A percentile compares a stretch with the other conserved stretches of the same genome.
These are phyloP conservation scores for Accipiter cooperii DNA, from an alignment of 2,113 vertebrate species.

Conservation along the genomic window DNA sequence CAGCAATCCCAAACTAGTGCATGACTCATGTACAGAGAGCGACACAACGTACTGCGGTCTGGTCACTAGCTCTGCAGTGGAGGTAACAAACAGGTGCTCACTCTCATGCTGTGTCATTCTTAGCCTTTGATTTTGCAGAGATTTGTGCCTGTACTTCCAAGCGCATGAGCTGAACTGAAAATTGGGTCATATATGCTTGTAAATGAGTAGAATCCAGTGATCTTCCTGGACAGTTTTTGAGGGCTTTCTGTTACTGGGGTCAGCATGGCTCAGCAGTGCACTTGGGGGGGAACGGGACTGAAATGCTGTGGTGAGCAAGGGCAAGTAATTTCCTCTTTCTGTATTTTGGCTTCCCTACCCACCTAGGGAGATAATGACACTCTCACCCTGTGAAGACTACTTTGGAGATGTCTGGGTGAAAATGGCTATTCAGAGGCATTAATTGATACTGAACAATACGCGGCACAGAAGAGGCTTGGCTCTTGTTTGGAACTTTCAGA, in stretches of 20 bases:
- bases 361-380: background rate
- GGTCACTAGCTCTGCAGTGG: background rate
- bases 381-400: background rate
- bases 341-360: background rate
- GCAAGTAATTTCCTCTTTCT: background rate
- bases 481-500: background rate
- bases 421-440: background rate
- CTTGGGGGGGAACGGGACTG: accelerated
- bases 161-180: accelerated
- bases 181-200: accelerated
- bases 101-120: background rate
- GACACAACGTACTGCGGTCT: accelerated
- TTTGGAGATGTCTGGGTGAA: background rate
- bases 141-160: background rate
- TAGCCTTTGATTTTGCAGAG: background rate
- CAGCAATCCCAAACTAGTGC: accelerated
- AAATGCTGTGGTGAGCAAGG: background rate
- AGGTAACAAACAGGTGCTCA: accelerated
- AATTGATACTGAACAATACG: accelerated
- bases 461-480: background rate
- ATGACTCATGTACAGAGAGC: accelerated
- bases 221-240: background rate
- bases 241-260: background rate
- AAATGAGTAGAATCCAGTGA: background rate
- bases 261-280: accelerated